phyloP scores from a whole-genome alignment of 2,113 vertebrate species.

The Sebastes fasciatus region DNA sequence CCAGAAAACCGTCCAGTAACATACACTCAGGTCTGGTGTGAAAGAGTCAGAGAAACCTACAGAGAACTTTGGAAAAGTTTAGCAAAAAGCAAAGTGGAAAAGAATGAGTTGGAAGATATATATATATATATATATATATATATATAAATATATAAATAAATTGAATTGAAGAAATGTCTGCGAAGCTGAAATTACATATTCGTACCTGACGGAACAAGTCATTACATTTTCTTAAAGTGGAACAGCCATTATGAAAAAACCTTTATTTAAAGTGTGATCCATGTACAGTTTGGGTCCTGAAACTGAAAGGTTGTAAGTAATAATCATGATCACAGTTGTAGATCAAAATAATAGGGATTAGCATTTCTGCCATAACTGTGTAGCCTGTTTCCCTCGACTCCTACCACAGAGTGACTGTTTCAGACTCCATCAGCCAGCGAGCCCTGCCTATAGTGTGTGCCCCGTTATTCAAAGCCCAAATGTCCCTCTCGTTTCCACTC shows the following conservation, averaged over 20 bases:
- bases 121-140: too few species aligned
- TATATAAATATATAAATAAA: too few species aligned
- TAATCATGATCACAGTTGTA: not conserved
- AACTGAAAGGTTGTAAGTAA: not conserved
- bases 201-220: not conserved
- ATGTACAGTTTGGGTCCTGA: not conserved
- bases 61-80: not conserved
- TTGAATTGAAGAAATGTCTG: not conserved
- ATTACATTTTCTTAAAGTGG: not conserved
- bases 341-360: not conserved
- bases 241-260: not conserved
- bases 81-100: not conserved
- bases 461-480: not conserved
- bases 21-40: not conserved
- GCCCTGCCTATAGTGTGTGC: not conserved
- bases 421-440: not conserved
- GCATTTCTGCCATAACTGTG: not conserved
- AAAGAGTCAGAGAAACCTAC: not conserved
- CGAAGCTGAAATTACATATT: not conserved
- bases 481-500: constrained; percentile 21
- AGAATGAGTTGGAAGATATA: not conserved
- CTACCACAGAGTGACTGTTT: not conserved
- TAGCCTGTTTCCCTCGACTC: not conserved
- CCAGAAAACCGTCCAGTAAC: not conserved
- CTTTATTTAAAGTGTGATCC: not conserved